Conservation (phyloP, 2,113 vertebrate species). For the Sporophila hypoxantha region DNA sequence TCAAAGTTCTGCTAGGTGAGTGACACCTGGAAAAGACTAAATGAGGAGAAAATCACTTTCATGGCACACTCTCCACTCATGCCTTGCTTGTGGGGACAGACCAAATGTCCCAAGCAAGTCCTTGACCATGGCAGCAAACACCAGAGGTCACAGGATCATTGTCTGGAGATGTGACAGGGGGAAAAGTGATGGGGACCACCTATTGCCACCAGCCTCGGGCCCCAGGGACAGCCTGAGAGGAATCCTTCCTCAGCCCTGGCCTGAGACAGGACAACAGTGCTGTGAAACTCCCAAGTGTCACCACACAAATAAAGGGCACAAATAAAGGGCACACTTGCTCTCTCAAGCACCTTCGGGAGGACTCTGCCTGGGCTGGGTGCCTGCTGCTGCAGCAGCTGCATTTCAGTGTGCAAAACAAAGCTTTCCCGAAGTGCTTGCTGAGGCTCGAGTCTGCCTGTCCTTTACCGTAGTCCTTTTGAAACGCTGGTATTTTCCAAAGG, state of each 20-base stretch:
- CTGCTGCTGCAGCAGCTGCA: background rate
- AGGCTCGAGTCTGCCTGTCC: background rate
- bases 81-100: too few species aligned
- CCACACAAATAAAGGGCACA: fast-evolving
- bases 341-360: fast-evolving
- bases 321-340: background rate
- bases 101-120: fast-evolving
- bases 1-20: background rate
- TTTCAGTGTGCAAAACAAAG: background rate
- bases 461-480: background rate
- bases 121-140: fast-evolving
- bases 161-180: fast-evolving
- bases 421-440: background rate
- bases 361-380: background rate
- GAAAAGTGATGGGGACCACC: fast-evolving
- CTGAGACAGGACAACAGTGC: fast-evolving
- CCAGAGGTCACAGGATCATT: background rate
- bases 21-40: background rate
- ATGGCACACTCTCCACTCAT: fast-evolving
- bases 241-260: background rate
- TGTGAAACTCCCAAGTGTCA: background rate
- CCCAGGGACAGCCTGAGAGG: too few species aligned
- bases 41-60: background rate
- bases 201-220: fast-evolving
- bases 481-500: background rate